Evolutionary conservation across 1,140 invertebrate genomes (phyloP), one percentile per base, ranked within the genome.

Genomic region (Zaprionus gabonicus): DNA sequence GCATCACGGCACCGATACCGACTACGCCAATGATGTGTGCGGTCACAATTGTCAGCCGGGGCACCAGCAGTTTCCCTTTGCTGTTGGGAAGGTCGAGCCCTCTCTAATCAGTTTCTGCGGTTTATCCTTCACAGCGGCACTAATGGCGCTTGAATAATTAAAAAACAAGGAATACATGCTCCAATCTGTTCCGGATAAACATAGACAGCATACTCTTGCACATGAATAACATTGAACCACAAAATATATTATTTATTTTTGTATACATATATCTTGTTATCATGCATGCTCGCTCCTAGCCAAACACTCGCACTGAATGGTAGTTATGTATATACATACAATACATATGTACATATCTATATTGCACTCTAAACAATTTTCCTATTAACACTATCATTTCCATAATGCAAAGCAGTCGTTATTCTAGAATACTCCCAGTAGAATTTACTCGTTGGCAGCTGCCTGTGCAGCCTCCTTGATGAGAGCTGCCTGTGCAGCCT

Each of bases 81-180:
- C 78, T 75, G 81, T 68, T 72, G 80, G 78, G 87, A 82, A 67
- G 27, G 55, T 51, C 69, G 66, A 67, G 66, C 73, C 68, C 73
- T 55, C 77, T 67, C 67, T 83, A 70, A 87, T 81, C 78, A 84
- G 78, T 83, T 87, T 76, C 76, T 88, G 84, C 57, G 84, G 84
- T 90, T 65, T 75, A 74, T 60, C 70, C 41, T 56, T 68, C 31
- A 53, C 53, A 55, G 63, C 44, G 53, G 71, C 78, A 55, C 84
- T 87, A 88, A 87, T 88, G 80, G 78, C 65, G 76, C 77, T 72
- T 88, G 65, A 88, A 87, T 87, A 87, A 87, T 87, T 84, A 66
- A 87, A 59, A 67, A 53, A 27, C 12, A 23, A 41, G 20, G 2
- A 69, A 46, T 38, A 57, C 53, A 28, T 44, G 53, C 15, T 28